Conservation (phyloP, 2,888 invertebrate genomes). For the Drosophila nr. perissopoda region DNA sequence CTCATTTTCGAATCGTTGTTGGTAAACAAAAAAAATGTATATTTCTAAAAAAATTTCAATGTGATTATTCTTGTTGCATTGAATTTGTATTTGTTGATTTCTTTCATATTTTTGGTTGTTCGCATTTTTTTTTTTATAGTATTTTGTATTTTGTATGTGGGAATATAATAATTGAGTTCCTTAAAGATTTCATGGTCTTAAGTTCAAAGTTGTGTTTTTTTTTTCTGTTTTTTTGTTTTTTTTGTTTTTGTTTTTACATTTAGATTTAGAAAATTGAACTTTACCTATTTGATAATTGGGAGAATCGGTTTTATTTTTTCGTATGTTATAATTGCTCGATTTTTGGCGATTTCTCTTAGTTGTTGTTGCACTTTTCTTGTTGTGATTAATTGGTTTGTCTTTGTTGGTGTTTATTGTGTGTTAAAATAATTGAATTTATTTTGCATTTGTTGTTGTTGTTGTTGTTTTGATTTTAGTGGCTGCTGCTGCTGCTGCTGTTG, state of each 20-base stretch:
- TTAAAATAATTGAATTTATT: slow-evolving; percentile 1
- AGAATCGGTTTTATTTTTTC: slow-evolving; percentile 29
- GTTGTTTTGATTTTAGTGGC: slow-evolving; percentile 9
- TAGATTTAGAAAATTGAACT: slow-evolving; percentile 70
- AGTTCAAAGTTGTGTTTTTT: slow-evolving; percentile 25
- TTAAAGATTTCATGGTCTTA: slow-evolving; percentile 16
- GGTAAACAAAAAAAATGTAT: neutral
- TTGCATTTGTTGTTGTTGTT: slow-evolving; percentile 21
- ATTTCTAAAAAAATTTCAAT: slow-evolving; percentile 58
- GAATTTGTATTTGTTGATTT: slow-evolving; percentile 64
- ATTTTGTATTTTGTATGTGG: slow-evolving; percentile 22
- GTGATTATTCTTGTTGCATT: slow-evolving; percentile 80
- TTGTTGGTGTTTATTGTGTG: slow-evolving; percentile 23
- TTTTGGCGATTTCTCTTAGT: slow-evolving; percentile 3
- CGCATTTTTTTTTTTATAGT: slow-evolving; percentile 16
- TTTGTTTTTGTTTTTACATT: slow-evolving; percentile 32
- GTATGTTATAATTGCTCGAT: slow-evolving; percentile 7
- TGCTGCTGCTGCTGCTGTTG: slow-evolving; percentile 12
- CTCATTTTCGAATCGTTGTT: neutral
- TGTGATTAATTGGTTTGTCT: slow-evolving; percentile 5
- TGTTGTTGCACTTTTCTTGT: slow-evolving; percentile 6
- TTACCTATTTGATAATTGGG: slow-evolving; percentile 70
- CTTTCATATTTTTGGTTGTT: slow-evolving; percentile 9
- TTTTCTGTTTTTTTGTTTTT: slow-evolving; percentile 15
- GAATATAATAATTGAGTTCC: slow-evolving; percentile 28